phyloP scores from a whole-genome alignment of 2,113 vertebrate species.

The Hypomesus transpacificus region DNA sequence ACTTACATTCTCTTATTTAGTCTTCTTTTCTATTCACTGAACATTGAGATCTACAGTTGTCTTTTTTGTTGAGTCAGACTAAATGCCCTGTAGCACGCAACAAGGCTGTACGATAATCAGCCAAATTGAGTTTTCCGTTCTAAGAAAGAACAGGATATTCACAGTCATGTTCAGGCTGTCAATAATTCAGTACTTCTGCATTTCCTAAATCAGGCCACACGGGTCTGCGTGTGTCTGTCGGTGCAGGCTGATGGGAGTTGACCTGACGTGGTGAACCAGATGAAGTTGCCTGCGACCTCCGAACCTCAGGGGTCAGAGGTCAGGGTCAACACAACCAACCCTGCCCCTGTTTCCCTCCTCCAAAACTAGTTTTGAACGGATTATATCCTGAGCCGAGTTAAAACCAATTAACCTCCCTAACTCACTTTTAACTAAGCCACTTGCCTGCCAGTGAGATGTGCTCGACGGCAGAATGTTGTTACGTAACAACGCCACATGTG shows the following conservation, averaged over 20 bases:
- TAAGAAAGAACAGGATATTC: background rate
- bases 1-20: background rate
- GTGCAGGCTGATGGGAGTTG: background rate
- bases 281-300: background rate
- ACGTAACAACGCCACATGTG: background rate
- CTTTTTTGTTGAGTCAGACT: conserved; percentile 3
- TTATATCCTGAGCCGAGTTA: conserved; percentile 38
- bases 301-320: conserved; percentile 17
- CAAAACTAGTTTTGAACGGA: conserved; percentile 28
- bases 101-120: background rate
- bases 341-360: conserved; percentile 14
- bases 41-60: background rate
- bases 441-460: conserved; percentile 26
- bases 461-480: background rate
- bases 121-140: background rate
- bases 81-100: background rate
- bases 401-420: conserved; percentile 47
- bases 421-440: conserved; percentile 42
- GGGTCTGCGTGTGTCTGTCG: background rate
- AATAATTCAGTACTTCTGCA: background rate
- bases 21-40: background rate
- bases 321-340: conserved; percentile 9
- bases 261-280: background rate
- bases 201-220: background rate
- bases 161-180: background rate